A percentile compares a stretch with the other conserved stretches of the same genome.
Evolutionary conservation across 2,113 vertebrate species (phyloP).

Genomic region (Sardina pilchardus): DNA sequence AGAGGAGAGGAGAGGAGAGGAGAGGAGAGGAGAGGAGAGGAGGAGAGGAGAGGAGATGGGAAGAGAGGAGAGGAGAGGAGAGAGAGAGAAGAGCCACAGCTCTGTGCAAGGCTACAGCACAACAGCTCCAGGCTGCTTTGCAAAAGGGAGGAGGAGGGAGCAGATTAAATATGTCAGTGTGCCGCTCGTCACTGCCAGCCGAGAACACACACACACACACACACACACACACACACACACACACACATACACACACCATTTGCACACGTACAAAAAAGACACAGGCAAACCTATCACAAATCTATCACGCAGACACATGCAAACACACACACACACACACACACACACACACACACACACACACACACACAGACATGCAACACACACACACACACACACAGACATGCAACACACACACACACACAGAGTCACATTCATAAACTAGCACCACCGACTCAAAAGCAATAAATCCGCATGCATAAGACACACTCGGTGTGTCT

Average conservation of each 20-base stretch:
- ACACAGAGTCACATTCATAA: conserved; percentile 13
- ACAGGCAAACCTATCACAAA: neutral
- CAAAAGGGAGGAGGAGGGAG: neutral
- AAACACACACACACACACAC: neutral
- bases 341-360: neutral
- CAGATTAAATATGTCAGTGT: conserved; percentile 29
- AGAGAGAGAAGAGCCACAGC: too few relatives aligned
- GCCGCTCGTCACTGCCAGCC: conserved; percentile 7
- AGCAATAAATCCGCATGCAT: neutral
- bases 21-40: too few relatives aligned
- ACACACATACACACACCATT: neutral
- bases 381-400: neutral
- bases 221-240: neutral
- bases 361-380: neutral
- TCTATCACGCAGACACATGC: neutral
- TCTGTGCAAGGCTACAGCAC: neutral
- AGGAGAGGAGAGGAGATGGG: too few relatives aligned
- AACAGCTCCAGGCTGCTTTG: conserved; percentile 29
- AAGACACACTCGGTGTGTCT: too few relatives aligned
- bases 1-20: too few relatives aligned
- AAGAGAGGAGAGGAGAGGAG: too few relatives aligned
- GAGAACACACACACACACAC: neutral
- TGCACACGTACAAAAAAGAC: neutral
- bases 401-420: conserved; percentile 29
- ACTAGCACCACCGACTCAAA: neutral